Base-by-base conservation (phyloP, 2,888 invertebrate genomes). In the Panorpa germanica region DNA sequence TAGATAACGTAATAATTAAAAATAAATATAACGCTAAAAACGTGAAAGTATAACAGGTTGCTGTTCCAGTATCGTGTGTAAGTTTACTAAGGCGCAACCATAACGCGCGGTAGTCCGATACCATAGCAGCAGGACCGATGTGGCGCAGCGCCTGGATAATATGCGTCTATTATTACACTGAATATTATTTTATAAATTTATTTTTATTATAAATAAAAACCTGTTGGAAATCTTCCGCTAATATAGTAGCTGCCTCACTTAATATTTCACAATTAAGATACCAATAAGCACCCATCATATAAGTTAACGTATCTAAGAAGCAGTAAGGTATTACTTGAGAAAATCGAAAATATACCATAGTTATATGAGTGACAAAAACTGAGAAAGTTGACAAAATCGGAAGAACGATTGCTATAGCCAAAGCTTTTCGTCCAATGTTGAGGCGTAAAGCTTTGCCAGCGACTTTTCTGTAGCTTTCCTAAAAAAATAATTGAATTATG, bases 21-120 rank as follows among this genome's bases (percentile, higher is more conserved):
- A 76, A 76, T 8, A 76, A 55, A 45, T 75, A 75, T 4, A 75
- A 54, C 42, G 63, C 69, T 33, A 75, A 54, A 40, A 72, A 74
- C 3, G 69, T 73, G 37, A 74, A 62, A 0, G 70, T 66, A 41
- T 73, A 75, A 41, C 72, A 72, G 39, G 66, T 63, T 3, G 74
- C 66, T 25, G 65, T 63, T 34, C 74, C 75, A 1, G 70, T 66
- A 40, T 69, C 65, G 13, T 72, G 53, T 1, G 70, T 66, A 7
- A 75, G 53, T 48, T 69, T 71, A 48, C 73, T 73, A 13, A 76
- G 47, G 1, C 73, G 63, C 31, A 76, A 59, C 76, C 76, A 76
- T 1, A 76, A 50, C 0, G 71, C 65, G 3, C 76, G 60, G 43
- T 74, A 76, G 40, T 74, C 68, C 0, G 74, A 70, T 1, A 76